Percentiles rank a stretch among this genome's conserved stretches.
Conservation (phyloP, 2,888 invertebrate species). For the Protula sp. region DNA sequence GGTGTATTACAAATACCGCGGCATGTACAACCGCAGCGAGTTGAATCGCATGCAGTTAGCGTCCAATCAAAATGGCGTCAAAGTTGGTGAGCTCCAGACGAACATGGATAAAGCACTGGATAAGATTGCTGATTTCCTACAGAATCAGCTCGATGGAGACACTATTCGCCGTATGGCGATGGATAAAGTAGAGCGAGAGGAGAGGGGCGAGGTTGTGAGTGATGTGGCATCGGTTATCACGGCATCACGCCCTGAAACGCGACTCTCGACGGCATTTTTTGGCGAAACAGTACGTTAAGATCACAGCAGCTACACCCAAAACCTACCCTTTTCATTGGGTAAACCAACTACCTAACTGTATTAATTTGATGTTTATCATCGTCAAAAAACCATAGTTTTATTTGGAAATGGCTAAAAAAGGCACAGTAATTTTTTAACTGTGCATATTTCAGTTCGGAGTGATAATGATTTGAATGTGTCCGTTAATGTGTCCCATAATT, state of each 20-base stretch:
- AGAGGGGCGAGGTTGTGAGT: background rate
- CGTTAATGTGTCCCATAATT: too few relatives aligned
- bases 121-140: slow-evolving; percentile 40
- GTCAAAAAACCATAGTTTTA: too few relatives aligned
- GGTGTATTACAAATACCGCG: slow-evolving; percentile 45
- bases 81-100: slow-evolving; percentile 13
- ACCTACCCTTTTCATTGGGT: too few relatives aligned
- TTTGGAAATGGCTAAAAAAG: too few relatives aligned
- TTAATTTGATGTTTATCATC: too few relatives aligned
- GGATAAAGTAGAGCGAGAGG: slow-evolving; percentile 12
- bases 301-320: too few relatives aligned
- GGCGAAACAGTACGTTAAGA: too few relatives aligned
- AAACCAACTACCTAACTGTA: too few relatives aligned
- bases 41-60: slow-evolving; percentile 36
- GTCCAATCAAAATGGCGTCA: slow-evolving; percentile 31
- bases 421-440: too few relatives aligned
- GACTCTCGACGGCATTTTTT: too few relatives aligned
- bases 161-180: slow-evolving; percentile 15
- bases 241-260: background rate
- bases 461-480: too few relatives aligned
- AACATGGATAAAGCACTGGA: slow-evolving; percentile 35
- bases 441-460: too few relatives aligned
- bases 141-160: slow-evolving; percentile 38
- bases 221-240: background rate
- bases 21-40: slow-evolving; percentile 40